These are phyloP conservation scores for Acheta domesticus DNA, from an alignment of 2,888 invertebrate species.

Conservation along the genomic window DNA sequence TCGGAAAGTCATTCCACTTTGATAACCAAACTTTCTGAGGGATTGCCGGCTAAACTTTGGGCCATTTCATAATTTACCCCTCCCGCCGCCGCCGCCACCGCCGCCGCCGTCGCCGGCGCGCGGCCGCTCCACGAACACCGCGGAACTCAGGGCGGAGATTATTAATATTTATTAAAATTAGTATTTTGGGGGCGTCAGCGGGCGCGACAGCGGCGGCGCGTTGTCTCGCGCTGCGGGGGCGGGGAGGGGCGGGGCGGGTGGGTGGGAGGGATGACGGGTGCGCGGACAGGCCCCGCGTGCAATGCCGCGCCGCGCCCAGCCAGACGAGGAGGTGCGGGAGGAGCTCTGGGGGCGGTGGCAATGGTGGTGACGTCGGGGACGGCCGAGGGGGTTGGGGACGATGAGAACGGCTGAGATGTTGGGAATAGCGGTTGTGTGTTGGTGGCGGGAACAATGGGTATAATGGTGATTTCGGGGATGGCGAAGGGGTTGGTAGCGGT, in stretches of 20 bases:
- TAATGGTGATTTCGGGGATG: no score
- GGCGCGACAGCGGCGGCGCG: neutral
- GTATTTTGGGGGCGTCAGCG: neutral
- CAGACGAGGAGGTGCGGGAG: no score
- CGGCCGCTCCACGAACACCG: neutral
- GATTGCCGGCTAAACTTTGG: slow-evolving; percentile 4
- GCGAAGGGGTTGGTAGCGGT: no score
- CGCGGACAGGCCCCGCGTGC: neutral
- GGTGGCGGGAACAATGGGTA: no score
- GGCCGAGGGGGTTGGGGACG: no score
- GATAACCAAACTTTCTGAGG: slow-evolving; percentile 11
- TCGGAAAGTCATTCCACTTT: slow-evolving; percentile 18
- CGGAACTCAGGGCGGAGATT: neutral
- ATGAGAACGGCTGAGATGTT: no score
- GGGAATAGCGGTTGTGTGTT: no score
- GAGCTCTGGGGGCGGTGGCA: no score
- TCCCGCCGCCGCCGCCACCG: neutral
- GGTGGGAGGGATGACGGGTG: neutral
- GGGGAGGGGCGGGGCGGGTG: neutral
- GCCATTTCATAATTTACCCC: slow-evolving; percentile 18
- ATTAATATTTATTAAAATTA: slow-evolving; percentile 3
- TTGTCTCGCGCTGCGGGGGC: neutral
- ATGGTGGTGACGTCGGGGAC: no score
- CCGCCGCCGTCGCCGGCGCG: neutral
- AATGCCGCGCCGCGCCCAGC: neutral